Percentiles rank a stretch among this genome's conserved stretches.
phyloP scores from a whole-genome alignment of 2,113 vertebrate genomes.

The Eurystomus gularis region DNA sequence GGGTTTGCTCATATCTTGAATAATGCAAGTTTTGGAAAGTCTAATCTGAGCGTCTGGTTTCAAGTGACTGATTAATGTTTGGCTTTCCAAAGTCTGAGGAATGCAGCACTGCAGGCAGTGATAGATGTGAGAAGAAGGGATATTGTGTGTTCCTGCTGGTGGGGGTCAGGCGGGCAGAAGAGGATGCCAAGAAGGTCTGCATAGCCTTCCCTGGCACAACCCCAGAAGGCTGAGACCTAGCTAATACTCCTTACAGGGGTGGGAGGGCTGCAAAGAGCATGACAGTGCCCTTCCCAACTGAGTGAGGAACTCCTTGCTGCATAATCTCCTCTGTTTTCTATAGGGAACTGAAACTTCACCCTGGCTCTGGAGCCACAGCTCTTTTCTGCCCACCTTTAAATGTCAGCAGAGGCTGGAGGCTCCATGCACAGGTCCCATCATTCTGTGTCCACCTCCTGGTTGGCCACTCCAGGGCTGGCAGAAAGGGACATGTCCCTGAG shows the following conservation, averaged over 20 bases:
- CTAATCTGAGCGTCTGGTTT: not conserved
- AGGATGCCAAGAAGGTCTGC: not conserved
- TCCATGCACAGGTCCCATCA: rapidly evolving
- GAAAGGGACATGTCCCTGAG: rapidly evolving
- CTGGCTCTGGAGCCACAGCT: rapidly evolving
- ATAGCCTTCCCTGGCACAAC: not conserved
- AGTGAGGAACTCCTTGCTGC: not conserved
- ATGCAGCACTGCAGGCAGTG: not conserved
- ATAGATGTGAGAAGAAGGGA: not conserved
- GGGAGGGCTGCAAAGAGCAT: not conserved
- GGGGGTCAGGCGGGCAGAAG: not conserved
- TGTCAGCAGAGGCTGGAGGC: not conserved
- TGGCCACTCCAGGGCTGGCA: not conserved
- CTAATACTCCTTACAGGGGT: rapidly evolving
- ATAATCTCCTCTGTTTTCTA: not conserved
- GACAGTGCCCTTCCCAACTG: not conserved
- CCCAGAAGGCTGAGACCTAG: rapidly evolving
- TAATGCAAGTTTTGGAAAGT: not conserved
- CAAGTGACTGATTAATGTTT: not conserved
- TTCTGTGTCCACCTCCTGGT: not conserved
- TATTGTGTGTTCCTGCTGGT: not conserved
- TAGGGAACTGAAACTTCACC: not conserved
- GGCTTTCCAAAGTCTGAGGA: not conserved
- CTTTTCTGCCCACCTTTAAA: not conserved
- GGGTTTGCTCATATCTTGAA: not conserved